Base-by-base conservation (phyloP, 37 sponge, comb jelly and placozoan genomes). In the Spongia lamella region DNA sequence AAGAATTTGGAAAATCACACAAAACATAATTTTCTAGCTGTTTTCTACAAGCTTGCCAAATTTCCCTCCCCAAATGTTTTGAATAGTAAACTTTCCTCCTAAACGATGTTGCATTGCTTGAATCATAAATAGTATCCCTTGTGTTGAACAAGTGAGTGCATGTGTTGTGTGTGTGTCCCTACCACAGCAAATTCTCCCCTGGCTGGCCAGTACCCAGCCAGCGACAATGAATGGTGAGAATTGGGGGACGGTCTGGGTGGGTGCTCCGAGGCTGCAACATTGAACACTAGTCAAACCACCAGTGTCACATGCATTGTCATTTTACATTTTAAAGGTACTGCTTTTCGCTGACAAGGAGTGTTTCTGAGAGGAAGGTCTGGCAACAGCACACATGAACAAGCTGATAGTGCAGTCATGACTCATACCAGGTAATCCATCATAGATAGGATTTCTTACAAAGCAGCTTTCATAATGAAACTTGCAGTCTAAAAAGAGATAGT, bases 161-260 rank as follows among this genome's bases (percentile, higher is more conserved):
- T n/a, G n/a, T n/a, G n/a, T n/a, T n/a, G n/a, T n/a, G n/a, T n/a
- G n/a, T 33, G 2, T 27, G 34, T 1, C 30, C 88, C 77, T 53
- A 91, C 92, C n/a, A 70, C 61, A 27, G 65, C 65, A 62, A 92
- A 92, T 27, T 92, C 93, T 22, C 82, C 89, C 43, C 93, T 74
- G 38, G 60, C 86, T n/a, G 93, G 93, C 80, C 79, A 68, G 80
- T 77, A 92, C 27, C 89, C 80, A 37, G 22, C 53, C 5, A 89
- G 47, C 9, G 47, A 43, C 9, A 64, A 64, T 6, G 65, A 27
- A 21, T 33, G 65, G 38, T 64, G 65, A 21, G 38, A 32, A 29
- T 38, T 36, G 21, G 29, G 31, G 2, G 38, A 21, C 21, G n/a
- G 38, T 0, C 35, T 3, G 30, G 30, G 17, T 1, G 34, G 34